Conservation (phyloP, 2,797 vertebrate species). For the Spinibarbus caldwelli region DNA sequence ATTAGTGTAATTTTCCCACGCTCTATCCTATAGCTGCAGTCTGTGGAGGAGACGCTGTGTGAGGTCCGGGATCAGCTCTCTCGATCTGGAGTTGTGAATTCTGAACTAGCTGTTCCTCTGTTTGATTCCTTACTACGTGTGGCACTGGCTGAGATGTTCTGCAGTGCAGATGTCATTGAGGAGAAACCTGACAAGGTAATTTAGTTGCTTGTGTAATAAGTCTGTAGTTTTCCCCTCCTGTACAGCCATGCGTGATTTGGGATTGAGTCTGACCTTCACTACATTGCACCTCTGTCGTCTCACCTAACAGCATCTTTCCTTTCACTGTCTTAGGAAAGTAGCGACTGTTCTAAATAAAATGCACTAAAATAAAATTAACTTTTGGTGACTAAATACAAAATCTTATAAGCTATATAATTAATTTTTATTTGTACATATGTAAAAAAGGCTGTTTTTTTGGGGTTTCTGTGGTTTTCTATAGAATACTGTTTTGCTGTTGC, state of each 20-base stretch:
- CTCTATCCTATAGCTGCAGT: constrained; percentile 69
- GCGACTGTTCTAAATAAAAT: neutral
- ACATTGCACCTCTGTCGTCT: neutral
- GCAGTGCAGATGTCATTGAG: constrained; percentile 78
- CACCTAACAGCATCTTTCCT: neutral
- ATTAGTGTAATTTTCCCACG: neutral
- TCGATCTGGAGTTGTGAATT: constrained; percentile 85
- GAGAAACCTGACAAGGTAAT: constrained; percentile 90
- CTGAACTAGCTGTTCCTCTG: constrained; percentile 88
- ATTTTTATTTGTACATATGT: neutral
- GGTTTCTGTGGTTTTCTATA: no score
- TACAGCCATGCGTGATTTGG: neutral
- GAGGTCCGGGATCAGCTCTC: constrained; percentile 89
- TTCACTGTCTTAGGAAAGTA: neutral
- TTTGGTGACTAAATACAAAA: neutral
- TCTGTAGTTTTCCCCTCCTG: neutral
- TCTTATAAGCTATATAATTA: neutral
- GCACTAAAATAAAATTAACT: neutral
- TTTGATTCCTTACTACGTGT: constrained; percentile 92
- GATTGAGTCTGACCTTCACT: neutral
- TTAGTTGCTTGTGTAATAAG: neutral
- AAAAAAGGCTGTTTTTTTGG: neutral
- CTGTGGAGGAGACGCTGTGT: constrained; percentile 86
- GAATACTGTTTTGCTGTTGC: neutral
- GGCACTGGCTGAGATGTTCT: constrained; percentile 81